Evolutionary conservation across 1,140 invertebrate genomes (phyloP), one percentile per base, ranked within the genome.

Genomic region (Meteorus sp.): DNA sequence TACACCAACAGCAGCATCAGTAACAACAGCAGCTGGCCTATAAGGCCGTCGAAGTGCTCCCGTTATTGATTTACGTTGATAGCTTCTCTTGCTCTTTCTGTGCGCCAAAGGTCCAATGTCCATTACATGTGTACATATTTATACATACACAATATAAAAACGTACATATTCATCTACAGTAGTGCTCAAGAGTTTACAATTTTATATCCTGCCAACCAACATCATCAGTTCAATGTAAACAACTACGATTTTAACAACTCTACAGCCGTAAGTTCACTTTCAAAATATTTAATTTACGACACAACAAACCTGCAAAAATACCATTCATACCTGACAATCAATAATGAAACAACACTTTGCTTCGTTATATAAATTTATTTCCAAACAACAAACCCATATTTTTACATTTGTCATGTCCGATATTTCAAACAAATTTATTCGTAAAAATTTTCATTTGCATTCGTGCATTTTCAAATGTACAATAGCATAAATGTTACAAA

Each of bases 51-150:
- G 64, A 72, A 73, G 70, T 71, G 69, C 65, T 69, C 70, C 54
- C 58, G 62, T 74, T 74, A 74, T 74, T 74, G 72, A 74, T 74
- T 74, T 74, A 74, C 72, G 72, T 74, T 71, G 72, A 74, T 74
- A 74, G 72, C 63, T 71, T 72, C 70, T 65, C 61, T n/a, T n/a
- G n/a, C n/a, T n/a, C n/a, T n/a, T n/a, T n/a, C n/a, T n/a, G n/a
- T n/a, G n/a, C n/a, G n/a, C n/a, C n/a, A n/a, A n/a, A n/a, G n/a
- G n/a, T n/a, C n/a, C n/a, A n/a, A n/a, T n/a, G n/a, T n/a, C n/a
- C n/a, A n/a, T n/a, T n/a, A n/a, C n/a, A n/a, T n/a, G n/a, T n/a
- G n/a, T n/a, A n/a, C n/a, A n/a, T n/a, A n/a, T n/a, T n/a, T n/a
- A n/a, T n/a, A n/a, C n/a, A n/a, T n/a, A n/a, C n/a, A n/a, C n/a